Evolutionary conservation across 2,888 invertebrate genomes (phyloP), one percentile per base, ranked within the genome.

Genomic region (Macaria liturata): DNA sequence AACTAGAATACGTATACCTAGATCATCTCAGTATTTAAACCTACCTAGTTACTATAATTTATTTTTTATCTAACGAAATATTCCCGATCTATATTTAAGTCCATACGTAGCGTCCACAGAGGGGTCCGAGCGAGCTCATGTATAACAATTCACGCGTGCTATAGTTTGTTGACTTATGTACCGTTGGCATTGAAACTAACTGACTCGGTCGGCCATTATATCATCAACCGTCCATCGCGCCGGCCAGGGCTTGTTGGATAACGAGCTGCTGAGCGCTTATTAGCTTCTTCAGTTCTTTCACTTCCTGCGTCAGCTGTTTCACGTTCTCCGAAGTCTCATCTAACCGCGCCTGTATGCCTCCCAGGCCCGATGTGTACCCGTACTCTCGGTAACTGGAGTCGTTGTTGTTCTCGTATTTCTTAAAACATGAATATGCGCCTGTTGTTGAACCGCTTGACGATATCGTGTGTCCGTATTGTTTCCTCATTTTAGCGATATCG

Each of bases 401-500:
- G 62, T 91, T 91, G 61, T 94, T 94, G 69, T 95, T 95, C 72
- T 94, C 95, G 69, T 94, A 94, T 72, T 93, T 93, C 74, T 94
- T 95, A 72, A 94, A 94, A 69, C 94, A 94, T 0, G 94, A 93
- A 67, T 94, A 92, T 64, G 94, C 94, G 1, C 94, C 94, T 1
- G 93, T 93, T 30, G 93, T 93, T 4, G 94, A 94, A 20, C 93
- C 94, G 66, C 93, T 94, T 0, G 94, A 94, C 4, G 95, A 94
- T 65, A 95, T 93, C 0, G 95, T 95, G 70, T 94, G 94, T 3
- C 94, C 93, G 71, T 94, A 94, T 73, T 94, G 93, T 76, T 95
- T 96, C 46, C 95, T 91, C 85, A 94, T 94, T 75, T 95, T 82
- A 8, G 96, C 97, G 47, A 97, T 95, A 70, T 96, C 96, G 75